These are phyloP conservation scores for Gerris lacustris DNA, from an alignment of 2,888 invertebrate species.

Conservation along the genomic window DNA sequence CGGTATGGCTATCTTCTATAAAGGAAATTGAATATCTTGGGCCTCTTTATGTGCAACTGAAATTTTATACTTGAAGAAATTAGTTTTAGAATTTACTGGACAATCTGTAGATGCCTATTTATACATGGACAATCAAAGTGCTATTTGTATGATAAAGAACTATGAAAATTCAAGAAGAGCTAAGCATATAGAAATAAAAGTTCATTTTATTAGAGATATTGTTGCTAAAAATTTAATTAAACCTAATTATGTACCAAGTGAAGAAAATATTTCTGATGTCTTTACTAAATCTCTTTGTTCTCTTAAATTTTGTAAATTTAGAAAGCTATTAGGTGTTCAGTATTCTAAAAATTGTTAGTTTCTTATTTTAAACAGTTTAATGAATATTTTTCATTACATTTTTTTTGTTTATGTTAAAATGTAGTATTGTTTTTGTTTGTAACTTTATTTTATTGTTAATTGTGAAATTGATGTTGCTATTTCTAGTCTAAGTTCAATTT, in stretches of 20 bases:
- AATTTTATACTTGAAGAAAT: conserved; percentile 6
- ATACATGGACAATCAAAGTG: conserved; percentile 9
- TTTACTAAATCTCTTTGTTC: conserved; percentile 4
- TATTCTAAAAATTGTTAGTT: not conserved
- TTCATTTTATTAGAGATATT: conserved; percentile 11
- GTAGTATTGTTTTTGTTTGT: no score
- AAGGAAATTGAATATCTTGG: conserved; percentile 20
- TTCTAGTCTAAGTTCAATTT: not conserved
- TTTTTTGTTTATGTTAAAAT: no score
- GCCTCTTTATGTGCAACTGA: conserved; percentile 11
- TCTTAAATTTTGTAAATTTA: not conserved
- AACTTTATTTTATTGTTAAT: not conserved
- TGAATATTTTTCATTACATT: no score
- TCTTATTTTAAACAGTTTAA: no score
- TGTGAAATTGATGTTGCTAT: conserved; percentile 6
- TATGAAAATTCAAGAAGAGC: conserved; percentile 7
- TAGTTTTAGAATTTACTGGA: conserved; percentile 9
- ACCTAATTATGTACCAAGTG: conserved; percentile 3
- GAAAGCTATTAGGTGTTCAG: conserved; percentile 2
- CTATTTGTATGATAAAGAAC: conserved; percentile 4
- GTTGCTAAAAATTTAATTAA: conserved; percentile 5
- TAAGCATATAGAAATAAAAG: conserved; percentile 14
- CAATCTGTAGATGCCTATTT: not conserved
- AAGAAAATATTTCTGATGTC: conserved; percentile 11
- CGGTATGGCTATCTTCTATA: conserved; percentile 18